A percentile compares a stretch with the other conserved stretches of the same genome.
Conservation (phyloP, 1,140 invertebrate species). For the Radopholus similis region DNA sequence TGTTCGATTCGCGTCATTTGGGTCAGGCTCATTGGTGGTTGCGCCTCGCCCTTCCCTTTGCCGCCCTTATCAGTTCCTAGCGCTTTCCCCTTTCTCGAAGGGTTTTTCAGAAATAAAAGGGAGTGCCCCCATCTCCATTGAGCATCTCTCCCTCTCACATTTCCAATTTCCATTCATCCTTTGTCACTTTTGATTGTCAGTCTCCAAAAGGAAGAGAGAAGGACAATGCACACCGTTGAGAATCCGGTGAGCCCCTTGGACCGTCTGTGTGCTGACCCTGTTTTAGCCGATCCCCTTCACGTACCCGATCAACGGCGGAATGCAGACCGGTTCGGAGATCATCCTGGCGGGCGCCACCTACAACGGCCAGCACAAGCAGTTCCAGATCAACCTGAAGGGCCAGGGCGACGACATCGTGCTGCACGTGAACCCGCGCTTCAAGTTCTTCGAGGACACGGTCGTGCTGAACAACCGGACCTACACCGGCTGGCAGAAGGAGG, state of each 20-base stretch:
- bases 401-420: slow-evolving; percentile 10
- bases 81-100: too few relatives aligned
- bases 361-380: slow-evolving; percentile 7
- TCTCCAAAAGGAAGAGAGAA: neutral
- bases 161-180: too few relatives aligned
- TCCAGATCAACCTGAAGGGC: slow-evolving; percentile 4
- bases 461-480: slow-evolving; percentile 11
- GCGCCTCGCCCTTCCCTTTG: too few relatives aligned
- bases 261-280: neutral
- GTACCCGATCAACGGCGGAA: slow-evolving; percentile 1
- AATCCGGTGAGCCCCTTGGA: neutral
- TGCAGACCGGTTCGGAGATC: slow-evolving; percentile 13
- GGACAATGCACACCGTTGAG: neutral
- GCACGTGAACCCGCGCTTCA: slow-evolving; percentile 18
- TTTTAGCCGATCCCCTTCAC: slow-evolving; percentile 11
- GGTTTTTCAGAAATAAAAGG: too few relatives aligned
- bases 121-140: too few relatives aligned
- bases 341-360: slow-evolving; percentile 13
- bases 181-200: too few relatives aligned
- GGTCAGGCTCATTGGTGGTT: too few relatives aligned
- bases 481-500: slow-evolving; percentile 11
- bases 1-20: too few relatives aligned
- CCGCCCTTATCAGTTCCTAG: too few relatives aligned
- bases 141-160: too few relatives aligned
- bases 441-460: slow-evolving; percentile 18